phyloP scores from a whole-genome alignment of 2,113 vertebrate genomes.

The Elaphurus davidianus region DNA sequence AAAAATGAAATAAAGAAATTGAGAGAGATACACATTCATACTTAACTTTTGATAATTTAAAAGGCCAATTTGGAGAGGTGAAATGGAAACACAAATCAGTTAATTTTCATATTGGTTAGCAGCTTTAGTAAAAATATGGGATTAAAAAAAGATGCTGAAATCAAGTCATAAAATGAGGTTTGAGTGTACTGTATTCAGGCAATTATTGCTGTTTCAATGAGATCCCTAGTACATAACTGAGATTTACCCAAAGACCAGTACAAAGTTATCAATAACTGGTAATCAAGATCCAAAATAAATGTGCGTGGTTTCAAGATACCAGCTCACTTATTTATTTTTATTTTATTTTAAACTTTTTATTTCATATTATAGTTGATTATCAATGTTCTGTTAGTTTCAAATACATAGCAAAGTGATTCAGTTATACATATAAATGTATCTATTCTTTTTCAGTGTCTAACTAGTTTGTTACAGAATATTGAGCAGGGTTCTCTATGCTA shows the following conservation, averaged over 20 bases:
- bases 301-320: neutral
- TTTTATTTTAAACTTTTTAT: neutral
- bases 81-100: neutral
- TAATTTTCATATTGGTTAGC: neutral
- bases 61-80: neutral
- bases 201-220: neutral
- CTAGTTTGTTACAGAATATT: neutral
- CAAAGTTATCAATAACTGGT: neutral
- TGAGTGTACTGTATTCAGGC: neutral
- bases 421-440: too few relatives aligned
- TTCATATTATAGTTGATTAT: neutral
- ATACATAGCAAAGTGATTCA: neutral
- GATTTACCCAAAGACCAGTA: neutral
- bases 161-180: constrained; percentile 14
- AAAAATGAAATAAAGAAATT: neutral
- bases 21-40: neutral
- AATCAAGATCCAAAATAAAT: constrained; percentile 22
- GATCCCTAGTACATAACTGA: neutral
- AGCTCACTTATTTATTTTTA: neutral
- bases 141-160: neutral
- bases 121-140: neutral
- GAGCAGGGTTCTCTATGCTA: neutral
- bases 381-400: neutral
- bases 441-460: neutral
- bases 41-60: neutral